Evolutionary conservation across 2,113 vertebrate species (phyloP).

Genomic region (Amazona vittata): DNA sequence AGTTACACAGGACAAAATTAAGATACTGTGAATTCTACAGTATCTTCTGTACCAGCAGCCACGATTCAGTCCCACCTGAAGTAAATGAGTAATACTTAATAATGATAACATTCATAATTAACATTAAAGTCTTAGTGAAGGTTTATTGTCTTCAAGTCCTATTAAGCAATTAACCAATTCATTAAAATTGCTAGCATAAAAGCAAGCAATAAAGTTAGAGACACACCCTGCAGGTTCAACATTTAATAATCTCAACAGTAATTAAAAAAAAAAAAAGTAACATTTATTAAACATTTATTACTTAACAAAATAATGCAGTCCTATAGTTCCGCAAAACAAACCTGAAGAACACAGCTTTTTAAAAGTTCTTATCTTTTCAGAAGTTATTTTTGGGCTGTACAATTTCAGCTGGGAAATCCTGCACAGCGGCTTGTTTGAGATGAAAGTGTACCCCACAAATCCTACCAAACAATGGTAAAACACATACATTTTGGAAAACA

Average conservation of each 20-base stretch:
- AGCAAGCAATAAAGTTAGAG: constrained; percentile 31
- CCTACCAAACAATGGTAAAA: background rate
- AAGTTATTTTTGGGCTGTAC: background rate
- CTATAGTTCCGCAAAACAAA: background rate
- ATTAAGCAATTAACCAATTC: constrained; percentile 51
- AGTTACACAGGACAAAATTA: constrained; percentile 40
- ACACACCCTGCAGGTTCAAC: constrained; percentile 32
- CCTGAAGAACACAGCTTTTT: background rate
- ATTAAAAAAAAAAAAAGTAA: background rate
- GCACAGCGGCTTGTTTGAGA: background rate
- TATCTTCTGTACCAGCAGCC: constrained; percentile 13
- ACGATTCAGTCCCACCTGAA: background rate
- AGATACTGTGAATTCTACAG: background rate
- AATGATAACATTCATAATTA: constrained; percentile 49
- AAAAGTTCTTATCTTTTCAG: background rate
- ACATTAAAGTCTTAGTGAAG: constrained; percentile 27
- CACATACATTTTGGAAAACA: background rate
- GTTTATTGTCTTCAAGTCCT: constrained; percentile 52
- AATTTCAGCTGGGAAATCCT: background rate
- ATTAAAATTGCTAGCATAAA: constrained; percentile 26
- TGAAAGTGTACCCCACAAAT: background rate
- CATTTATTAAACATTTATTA: background rate
- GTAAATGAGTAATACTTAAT: constrained; percentile 42
- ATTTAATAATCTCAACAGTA: background rate
- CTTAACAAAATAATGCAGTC: background rate